Percentiles rank a stretch among this genome's conserved stretches.
Conservation (phyloP, 2,797 vertebrate genomes). For the Pseudochirops corinnae region DNA sequence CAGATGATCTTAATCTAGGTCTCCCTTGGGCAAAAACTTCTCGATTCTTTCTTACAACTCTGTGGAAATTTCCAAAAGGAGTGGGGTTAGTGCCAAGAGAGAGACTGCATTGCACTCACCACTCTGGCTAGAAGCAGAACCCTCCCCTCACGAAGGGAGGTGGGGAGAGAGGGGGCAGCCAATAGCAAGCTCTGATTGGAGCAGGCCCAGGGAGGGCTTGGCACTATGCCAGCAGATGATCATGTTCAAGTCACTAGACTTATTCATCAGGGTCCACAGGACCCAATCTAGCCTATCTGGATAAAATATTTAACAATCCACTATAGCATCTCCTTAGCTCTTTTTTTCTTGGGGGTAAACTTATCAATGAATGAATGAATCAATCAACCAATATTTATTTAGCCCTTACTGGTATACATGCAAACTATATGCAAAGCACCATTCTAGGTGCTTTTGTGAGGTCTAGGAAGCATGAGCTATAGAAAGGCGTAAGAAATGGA, state of each 20-base stretch:
- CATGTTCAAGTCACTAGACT: background rate
- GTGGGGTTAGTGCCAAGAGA: background rate
- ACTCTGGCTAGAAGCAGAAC: background rate
- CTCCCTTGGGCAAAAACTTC: conserved; percentile 33
- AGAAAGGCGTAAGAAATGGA: background rate
- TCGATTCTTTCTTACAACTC: conserved; percentile 1
- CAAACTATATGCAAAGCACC: background rate
- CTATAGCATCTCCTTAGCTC: background rate
- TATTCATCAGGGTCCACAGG: background rate
- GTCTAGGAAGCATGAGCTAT: background rate
- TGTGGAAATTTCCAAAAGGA: conserved; percentile 66
- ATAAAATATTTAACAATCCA: background rate
- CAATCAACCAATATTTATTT: background rate
- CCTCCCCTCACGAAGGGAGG: background rate
- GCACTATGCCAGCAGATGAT: background rate
- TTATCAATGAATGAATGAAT: background rate
- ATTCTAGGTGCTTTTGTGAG: background rate
- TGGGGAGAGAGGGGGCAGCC: background rate
- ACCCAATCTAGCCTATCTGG: background rate
- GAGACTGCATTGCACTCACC: background rate
- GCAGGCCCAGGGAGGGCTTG: background rate
- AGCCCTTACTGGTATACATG: background rate
- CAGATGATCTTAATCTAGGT: conserved; percentile 42
- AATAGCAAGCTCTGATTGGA: background rate
- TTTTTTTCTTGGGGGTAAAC: background rate